Conservation (phyloP, 2,113 vertebrate genomes). For the Phylloscopus trochilus region DNA sequence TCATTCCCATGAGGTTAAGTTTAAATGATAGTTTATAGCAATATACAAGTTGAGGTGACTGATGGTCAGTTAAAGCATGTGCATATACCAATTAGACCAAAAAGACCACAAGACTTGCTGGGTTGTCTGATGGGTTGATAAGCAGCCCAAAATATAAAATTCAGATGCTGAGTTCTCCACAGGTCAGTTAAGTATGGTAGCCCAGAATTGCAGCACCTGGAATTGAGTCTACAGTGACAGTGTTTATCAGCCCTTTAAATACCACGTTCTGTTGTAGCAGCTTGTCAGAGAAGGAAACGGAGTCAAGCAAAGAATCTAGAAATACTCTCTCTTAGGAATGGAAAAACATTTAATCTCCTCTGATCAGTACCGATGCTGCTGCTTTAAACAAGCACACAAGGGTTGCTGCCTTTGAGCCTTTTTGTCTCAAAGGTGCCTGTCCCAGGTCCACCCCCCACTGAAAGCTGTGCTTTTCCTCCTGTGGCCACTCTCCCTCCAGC, state of each 20-base stretch:
- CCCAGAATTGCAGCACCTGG: neutral
- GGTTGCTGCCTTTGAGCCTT: neutral
- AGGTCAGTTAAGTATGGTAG: neutral
- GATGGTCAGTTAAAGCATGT: neutral
- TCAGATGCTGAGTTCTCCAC: neutral
- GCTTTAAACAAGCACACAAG: neutral
- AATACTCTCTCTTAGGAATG: neutral
- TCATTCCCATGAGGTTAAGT: neutral
- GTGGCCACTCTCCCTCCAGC: neutral
- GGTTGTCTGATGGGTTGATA: neutral
- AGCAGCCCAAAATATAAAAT: neutral
- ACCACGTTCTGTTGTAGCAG: neutral
- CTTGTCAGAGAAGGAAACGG: neutral
- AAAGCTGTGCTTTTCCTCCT: neutral
- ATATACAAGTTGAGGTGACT: neutral
- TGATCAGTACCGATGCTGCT: fast-evolving
- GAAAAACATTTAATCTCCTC: neutral
- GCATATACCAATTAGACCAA: neutral
- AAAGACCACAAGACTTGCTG: neutral
- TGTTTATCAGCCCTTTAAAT: neutral
- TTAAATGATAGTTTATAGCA: neutral
- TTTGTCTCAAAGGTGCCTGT: neutral
- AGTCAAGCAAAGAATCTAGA: neutral
- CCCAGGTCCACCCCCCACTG: neutral
- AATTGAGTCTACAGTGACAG: neutral